A percentile compares a stretch with the other conserved stretches of the same genome.
These are phyloP conservation scores for Chrysodeixis includens DNA, from an alignment of 2,888 invertebrate species.

Conservation along the genomic window DNA sequence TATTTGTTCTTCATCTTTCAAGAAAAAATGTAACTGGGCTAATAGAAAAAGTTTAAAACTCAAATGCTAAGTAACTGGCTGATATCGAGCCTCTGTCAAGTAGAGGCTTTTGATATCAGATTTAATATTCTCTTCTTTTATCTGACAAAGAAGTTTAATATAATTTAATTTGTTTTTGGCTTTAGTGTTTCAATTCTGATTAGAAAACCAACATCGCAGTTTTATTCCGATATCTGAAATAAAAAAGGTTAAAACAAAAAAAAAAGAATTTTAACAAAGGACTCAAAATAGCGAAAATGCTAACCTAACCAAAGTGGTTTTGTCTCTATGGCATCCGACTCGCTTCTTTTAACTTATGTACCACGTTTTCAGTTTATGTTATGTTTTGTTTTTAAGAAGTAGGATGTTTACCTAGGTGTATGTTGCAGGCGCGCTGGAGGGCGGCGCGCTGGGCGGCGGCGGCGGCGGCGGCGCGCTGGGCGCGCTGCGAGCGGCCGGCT, in stretches of 20 bases:
- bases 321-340: too few relatives aligned
- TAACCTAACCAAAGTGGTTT: too few relatives aligned
- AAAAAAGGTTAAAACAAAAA: too few relatives aligned
- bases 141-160: not conserved
- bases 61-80: not conserved
- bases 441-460: constrained; percentile 88
- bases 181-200: not conserved
- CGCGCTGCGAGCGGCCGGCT: constrained; percentile 87
- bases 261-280: too few relatives aligned
- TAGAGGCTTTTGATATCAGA: not conserved
- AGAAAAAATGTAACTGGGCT: constrained; percentile 28
- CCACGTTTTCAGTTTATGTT: too few relatives aligned
- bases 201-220: too few relatives aligned
- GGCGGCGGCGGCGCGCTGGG: constrained; percentile 85
- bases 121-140: not conserved
- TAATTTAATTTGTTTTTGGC: not conserved
- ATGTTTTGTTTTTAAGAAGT: too few relatives aligned
- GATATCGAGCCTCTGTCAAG: not conserved
- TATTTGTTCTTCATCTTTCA: constrained; percentile 41
- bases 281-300: too few relatives aligned
- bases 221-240: too few relatives aligned
- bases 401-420: constrained; percentile 30
- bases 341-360: too few relatives aligned
- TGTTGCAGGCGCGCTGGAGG: constrained; percentile 87
- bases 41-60: constrained; percentile 43